phyloP scores from a whole-genome alignment of 2,797 vertebrate species.

The Rallus crepitans region DNA sequence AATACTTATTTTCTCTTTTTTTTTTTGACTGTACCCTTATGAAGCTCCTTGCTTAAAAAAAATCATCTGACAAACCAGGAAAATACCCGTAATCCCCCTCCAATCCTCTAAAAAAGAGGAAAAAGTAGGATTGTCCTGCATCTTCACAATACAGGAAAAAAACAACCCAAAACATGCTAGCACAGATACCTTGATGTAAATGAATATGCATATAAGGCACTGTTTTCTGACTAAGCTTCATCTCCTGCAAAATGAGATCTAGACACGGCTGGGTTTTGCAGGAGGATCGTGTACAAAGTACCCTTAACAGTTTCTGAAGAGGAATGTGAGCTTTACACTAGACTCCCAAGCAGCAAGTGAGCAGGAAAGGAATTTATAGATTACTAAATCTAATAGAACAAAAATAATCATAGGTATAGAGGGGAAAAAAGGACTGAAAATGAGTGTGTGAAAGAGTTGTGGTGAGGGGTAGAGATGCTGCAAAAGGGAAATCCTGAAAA shows the following conservation, averaged over 20 bases:
- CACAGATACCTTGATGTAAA: not conserved
- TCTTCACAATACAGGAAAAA: too few species aligned
- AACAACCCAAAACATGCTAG: too few species aligned
- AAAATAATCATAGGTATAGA: not conserved
- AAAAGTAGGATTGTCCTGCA: not conserved
- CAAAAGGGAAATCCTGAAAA: not conserved
- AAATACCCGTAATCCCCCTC: not conserved
- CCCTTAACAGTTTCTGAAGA: not conserved
- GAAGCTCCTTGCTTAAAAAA: not conserved
- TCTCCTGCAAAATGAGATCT: not conserved
- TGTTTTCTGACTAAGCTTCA: not conserved
- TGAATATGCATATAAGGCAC: not conserved
- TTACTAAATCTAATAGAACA: not conserved
- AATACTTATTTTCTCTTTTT: not conserved
- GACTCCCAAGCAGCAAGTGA: not conserved
- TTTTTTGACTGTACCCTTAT: not conserved
- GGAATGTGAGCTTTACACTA: not conserved
- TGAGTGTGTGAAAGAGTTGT: too few species aligned
- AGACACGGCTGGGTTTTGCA: not conserved
- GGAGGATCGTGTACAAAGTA: not conserved
- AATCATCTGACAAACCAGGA: not conserved
- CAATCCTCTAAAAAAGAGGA: not conserved
- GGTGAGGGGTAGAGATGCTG: not conserved
- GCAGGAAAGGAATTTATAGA: not conserved
- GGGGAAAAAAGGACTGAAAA: not conserved